Percentiles rank a stretch among this genome's conserved stretches.
Conservation (phyloP, 2,888 invertebrate genomes). For the Chrysolina americana region DNA sequence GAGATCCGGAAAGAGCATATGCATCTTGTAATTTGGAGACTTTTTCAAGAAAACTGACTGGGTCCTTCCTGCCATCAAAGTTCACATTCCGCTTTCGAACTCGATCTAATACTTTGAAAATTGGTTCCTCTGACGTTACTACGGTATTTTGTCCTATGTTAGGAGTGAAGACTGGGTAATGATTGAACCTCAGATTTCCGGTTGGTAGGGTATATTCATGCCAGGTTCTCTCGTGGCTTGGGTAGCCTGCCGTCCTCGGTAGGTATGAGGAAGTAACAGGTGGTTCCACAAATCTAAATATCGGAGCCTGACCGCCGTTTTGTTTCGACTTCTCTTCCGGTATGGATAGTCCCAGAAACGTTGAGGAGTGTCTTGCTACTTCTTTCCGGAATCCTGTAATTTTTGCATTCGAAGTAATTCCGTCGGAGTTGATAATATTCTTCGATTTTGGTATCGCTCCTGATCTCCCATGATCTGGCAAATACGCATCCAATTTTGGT, state of each 20-base stretch:
- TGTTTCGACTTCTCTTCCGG: background rate
- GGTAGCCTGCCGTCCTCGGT: background rate
- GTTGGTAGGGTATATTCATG: background rate
- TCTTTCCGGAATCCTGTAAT: background rate
- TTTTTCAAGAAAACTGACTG: background rate
- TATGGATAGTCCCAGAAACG: background rate
- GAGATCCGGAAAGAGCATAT: too few relatives aligned
- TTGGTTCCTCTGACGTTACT: background rate
- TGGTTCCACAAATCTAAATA: background rate
- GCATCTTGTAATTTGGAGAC: too few relatives aligned
- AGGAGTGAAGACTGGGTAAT: background rate
- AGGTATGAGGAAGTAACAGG: background rate
- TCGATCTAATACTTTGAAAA: slow-evolving; percentile 1
- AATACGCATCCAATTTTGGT: background rate
- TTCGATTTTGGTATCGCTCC: background rate
- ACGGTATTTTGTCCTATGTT: background rate
- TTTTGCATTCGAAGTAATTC: background rate
- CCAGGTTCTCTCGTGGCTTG: background rate
- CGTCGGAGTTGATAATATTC: background rate
- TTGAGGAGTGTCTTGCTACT: background rate
- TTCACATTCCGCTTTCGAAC: too few relatives aligned
- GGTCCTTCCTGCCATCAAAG: slow-evolving; percentile 2
- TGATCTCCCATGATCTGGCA: background rate
- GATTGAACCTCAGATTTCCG: background rate
- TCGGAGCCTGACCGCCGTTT: background rate